Conservation (phyloP, 2,888 invertebrate species). For the Amblyteles armatorius region DNA sequence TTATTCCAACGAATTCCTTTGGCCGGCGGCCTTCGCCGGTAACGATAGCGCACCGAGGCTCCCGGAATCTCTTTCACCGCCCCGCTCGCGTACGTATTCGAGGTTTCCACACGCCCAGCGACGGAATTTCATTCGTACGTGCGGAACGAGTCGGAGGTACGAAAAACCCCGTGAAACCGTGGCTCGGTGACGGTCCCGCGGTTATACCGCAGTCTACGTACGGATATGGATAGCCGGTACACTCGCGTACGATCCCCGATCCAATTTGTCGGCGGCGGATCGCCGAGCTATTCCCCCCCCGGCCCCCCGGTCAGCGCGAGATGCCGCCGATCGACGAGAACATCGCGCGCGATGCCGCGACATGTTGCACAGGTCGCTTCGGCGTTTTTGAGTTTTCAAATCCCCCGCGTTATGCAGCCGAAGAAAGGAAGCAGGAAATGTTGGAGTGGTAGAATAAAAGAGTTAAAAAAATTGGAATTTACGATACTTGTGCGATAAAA, state of each 20-base stretch:
- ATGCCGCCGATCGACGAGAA: too few relatives aligned
- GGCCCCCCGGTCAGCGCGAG: too few relatives aligned
- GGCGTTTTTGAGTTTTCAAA: too few relatives aligned
- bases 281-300: neutral
- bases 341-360: too few relatives aligned
- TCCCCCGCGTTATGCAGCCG: too few relatives aligned
- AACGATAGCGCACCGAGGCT: slow-evolving; percentile 59
- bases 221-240: neutral
- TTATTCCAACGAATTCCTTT: slow-evolving; percentile 73
- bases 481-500: too few relatives aligned
- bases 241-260: slow-evolving; percentile 7
- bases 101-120: neutral
- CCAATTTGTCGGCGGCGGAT: slow-evolving; percentile 31
- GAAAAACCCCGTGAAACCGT: neutral
- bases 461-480: too few relatives aligned
- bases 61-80: slow-evolving; percentile 56
- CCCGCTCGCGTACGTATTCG: slow-evolving; percentile 38
- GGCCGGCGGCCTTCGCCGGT: slow-evolving; percentile 52
- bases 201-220: neutral
- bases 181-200: neutral
- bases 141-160: slow-evolving; percentile 27
- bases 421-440: too few relatives aligned
- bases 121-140: slow-evolving; percentile 72
- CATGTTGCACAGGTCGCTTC: too few relatives aligned
- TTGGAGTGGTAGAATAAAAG: too few relatives aligned